Evolutionary conservation across 2,113 vertebrate species (phyloP).

Genomic region (Eolophus roseicapilla): DNA sequence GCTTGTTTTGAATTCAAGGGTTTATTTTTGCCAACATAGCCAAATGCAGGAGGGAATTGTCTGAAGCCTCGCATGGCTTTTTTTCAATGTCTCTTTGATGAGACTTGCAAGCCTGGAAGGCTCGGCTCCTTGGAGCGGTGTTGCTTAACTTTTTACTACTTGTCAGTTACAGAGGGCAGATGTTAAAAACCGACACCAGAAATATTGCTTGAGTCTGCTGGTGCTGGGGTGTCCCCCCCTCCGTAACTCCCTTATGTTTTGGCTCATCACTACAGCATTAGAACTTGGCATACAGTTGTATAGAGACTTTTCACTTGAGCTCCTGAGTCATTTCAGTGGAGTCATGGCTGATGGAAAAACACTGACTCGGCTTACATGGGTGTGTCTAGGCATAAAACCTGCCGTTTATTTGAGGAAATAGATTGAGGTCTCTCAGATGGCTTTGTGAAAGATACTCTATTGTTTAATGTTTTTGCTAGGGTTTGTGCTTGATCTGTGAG

Average conservation of each 20-base stretch:
- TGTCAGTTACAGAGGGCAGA: neutral
- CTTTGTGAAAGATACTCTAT: neutral
- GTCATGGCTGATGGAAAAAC: conserved; percentile 28
- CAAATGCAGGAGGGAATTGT: neutral
- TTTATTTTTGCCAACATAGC: neutral
- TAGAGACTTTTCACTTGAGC: neutral
- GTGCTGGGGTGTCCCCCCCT: neutral
- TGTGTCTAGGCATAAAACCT: neutral
- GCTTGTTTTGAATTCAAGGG: neutral
- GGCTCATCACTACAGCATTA: neutral
- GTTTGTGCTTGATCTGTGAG: neutral
- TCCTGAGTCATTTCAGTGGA: conserved; percentile 4
- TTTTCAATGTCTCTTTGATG: neutral
- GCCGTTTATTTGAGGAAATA: neutral
- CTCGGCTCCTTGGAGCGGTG: accelerated
- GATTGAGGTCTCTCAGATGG: neutral
- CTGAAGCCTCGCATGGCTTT: neutral
- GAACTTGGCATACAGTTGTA: neutral
- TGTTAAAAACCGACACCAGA: neutral
- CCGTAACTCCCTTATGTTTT: neutral
- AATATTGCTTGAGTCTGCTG: neutral
- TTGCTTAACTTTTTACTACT: neutral
- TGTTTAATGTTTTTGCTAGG: neutral
- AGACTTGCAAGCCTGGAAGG: neutral
- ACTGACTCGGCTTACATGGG: neutral